Conservation (phyloP, 2,113 vertebrate genomes). For the Crotalus helleri region DNA sequence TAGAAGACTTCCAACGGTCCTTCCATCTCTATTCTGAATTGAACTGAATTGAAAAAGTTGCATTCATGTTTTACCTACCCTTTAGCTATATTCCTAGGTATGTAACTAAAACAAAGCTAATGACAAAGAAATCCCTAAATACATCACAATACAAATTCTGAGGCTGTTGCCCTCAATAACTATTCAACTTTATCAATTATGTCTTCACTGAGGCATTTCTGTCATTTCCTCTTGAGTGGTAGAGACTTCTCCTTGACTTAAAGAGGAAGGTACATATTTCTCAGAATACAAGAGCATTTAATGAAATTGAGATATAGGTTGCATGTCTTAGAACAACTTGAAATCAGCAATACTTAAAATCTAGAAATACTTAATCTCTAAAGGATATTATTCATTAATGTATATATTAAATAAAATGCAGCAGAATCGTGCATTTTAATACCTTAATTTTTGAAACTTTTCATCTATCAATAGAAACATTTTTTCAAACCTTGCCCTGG, state of each 20-base stretch:
- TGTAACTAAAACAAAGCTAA: neutral
- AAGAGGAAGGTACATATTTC: conserved; percentile 29
- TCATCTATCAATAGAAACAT: neutral
- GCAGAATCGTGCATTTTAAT: neutral
- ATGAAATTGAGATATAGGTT: neutral
- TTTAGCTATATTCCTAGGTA: neutral
- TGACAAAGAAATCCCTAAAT: neutral
- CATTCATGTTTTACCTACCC: neutral
- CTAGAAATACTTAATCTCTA: neutral
- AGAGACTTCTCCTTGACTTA: neutral
- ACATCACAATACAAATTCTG: neutral
- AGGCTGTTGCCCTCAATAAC: neutral
- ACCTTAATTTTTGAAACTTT: too few species aligned
- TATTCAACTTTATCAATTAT: conserved; percentile 1
- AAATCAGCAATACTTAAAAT: conserved; percentile 10
- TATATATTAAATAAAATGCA: neutral
- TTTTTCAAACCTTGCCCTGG: neutral
- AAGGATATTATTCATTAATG: conserved; percentile 17
- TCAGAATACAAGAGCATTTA: neutral
- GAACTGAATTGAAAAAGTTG: neutral
- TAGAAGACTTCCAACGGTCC: neutral
- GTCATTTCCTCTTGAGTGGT: conserved; percentile 19
- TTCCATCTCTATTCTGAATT: neutral
- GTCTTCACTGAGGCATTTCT: conserved; percentile 17
- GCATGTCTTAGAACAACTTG: conserved; percentile 6